Base-by-base conservation (phyloP, 2,888 invertebrate genomes). In the Andricus curvator region DNA sequence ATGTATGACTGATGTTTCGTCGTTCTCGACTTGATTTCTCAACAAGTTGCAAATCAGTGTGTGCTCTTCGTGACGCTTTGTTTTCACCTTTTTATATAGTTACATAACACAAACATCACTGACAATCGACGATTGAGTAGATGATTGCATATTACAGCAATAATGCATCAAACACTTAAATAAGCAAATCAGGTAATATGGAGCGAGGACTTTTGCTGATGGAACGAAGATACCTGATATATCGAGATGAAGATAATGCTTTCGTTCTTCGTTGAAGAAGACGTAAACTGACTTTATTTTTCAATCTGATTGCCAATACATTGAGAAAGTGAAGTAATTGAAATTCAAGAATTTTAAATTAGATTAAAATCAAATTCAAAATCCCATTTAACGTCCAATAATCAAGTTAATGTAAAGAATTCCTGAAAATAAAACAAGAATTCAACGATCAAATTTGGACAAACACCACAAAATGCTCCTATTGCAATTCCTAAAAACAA, bases 91-190 rank as follows among this genome's bases (percentile, higher is more conserved):
- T 70, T 70, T 51, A 70, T 70, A 51, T 11, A 20, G 29, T 44
- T 48, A 20, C 70, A 44, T 44, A 70, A 70, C 17, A 25, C 17
- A 17, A 51, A 25, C 29, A 70, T 70, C 51, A 68, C 48, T 37
- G 48, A 70, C 48, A 29, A 51, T 25, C 48, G 17, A 25, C 29
- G 44, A 68, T 44, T 68, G 67, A 68, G 15, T 44, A 22, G 67
- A 48, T 37, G 51, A 70, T 70, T 70, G 51, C 51, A 48, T 70
- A 70, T 70, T 70, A 44, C 70, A 70, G 51, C 25, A 70, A 51
- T 51, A 44, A 70, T 70, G 48, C 29, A 70, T 70, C 44, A 51
- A 70, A 29, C 20, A 70, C 44, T 51, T 48, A 70, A 20, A 51
- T 48, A 68, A 44, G 68, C 48, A 48, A 48, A 48, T 70, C 29